Evolutionary conservation across 2,797 vertebrate species (phyloP).

Genomic region (Trichosurus vulpecula): DNA sequence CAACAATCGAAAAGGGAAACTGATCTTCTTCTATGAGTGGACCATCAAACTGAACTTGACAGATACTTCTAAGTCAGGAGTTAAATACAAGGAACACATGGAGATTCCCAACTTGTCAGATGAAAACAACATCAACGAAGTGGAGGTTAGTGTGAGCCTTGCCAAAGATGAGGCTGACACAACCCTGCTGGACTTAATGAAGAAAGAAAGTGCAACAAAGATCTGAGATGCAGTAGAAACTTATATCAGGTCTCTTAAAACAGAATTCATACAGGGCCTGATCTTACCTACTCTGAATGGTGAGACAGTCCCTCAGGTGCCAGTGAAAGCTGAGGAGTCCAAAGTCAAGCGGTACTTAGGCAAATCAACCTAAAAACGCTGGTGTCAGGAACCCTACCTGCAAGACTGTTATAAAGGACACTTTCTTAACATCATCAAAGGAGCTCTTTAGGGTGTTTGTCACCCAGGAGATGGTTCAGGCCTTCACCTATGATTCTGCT

Average conservation of each 20-base stretch:
- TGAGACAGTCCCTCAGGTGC: slow-evolving; percentile 84
- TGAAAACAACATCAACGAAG: slow-evolving; percentile 96
- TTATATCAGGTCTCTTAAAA: slow-evolving; percentile 94
- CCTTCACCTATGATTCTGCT: slow-evolving; percentile 93
- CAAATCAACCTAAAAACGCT: slow-evolving; percentile 84
- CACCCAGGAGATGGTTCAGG: slow-evolving; percentile 95
- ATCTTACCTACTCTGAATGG: slow-evolving; percentile 94
- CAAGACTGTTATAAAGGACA: slow-evolving; percentile 93
- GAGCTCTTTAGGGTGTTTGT: slow-evolving; percentile 95
- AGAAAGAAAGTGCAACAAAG: slow-evolving; percentile 88
- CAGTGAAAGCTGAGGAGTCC: slow-evolving; percentile 88
- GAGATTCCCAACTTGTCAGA: slow-evolving; percentile 97
- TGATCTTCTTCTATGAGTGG: slow-evolving; percentile 99
- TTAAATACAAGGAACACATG: slow-evolving; percentile 93
- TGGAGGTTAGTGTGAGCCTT: slow-evolving; percentile 92
- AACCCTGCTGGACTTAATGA: slow-evolving; percentile 92
- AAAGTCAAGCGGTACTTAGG: slow-evolving; percentile 85
- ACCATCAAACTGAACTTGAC: slow-evolving; percentile 88
- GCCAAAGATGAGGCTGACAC: slow-evolving; percentile 98
- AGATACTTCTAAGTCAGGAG: slow-evolving; percentile 92
- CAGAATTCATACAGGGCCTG: slow-evolving; percentile 99
- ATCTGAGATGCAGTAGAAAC: slow-evolving; percentile 90
- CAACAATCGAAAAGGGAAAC: slow-evolving; percentile 99
- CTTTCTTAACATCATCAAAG: slow-evolving; percentile 93
- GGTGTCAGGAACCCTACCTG: slow-evolving; percentile 98